Conservation (phyloP, 2,113 vertebrate species). For the Oncorhynchus nerka region DNA sequence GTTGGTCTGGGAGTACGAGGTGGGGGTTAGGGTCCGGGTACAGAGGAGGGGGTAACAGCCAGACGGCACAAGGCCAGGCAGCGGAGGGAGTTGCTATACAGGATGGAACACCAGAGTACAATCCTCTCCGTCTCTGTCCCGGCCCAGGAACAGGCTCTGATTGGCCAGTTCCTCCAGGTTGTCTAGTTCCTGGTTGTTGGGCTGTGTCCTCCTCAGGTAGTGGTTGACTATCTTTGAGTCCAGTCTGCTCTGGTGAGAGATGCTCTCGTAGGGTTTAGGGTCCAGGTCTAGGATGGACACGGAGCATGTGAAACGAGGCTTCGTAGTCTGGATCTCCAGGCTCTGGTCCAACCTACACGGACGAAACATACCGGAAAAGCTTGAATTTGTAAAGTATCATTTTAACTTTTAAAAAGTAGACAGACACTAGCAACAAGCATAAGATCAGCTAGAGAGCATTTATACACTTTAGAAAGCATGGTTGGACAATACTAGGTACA, state of each 20-base stretch:
- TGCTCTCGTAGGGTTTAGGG: constrained; percentile 91
- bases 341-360: constrained; percentile 67
- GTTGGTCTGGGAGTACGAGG: not conserved
- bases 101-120: constrained; percentile 91
- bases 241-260: constrained; percentile 86
- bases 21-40: not conserved
- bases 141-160: constrained; percentile 75
- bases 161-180: constrained; percentile 43
- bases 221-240: constrained; percentile 91
- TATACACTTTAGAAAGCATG: too few species aligned
- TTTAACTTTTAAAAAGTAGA: too few species aligned
- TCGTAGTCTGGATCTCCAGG: constrained; percentile 73
- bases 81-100: constrained; percentile 67
- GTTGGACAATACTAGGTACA: too few species aligned
- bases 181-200: constrained; percentile 67
- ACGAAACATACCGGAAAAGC: too few species aligned
- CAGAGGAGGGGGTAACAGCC: too few species aligned
- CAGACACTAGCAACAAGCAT: too few species aligned
- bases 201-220: constrained; percentile 80
- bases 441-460: too few species aligned
- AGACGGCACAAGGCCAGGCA: too few species aligned
- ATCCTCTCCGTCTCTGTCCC: constrained; percentile 76
- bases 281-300: constrained; percentile 94
- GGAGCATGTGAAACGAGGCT: constrained; percentile 81
- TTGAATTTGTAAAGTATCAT: too few species aligned